Conservation (phyloP, 2,113 vertebrate species). For the Heterocephalus glaber region DNA sequence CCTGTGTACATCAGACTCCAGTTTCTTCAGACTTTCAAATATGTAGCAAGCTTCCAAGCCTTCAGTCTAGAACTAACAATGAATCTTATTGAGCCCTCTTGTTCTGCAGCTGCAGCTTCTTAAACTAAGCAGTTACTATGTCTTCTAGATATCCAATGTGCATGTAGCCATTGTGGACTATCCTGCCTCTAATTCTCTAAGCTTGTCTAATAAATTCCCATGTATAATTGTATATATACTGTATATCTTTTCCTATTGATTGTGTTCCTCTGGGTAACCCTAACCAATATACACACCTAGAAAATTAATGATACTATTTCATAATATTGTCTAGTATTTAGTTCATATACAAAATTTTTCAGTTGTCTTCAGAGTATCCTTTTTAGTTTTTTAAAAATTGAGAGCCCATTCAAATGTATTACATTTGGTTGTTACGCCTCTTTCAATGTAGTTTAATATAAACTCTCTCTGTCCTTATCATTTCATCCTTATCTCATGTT, state of each 20-base stretch:
- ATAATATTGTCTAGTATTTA: conserved; percentile 39
- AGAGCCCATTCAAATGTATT: conserved; percentile 3
- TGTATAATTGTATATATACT: neutral
- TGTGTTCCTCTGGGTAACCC: neutral
- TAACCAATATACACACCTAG: neutral
- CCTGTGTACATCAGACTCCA: neutral
- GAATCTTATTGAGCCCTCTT: neutral
- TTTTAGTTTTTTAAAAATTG: neutral
- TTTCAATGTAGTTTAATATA: neutral
- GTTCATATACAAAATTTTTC: conserved; percentile 22
- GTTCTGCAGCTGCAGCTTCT: neutral
- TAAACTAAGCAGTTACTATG: neutral
- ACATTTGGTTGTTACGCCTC: neutral
- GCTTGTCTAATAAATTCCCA: neutral
- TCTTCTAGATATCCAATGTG: neutral
- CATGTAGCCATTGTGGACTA: neutral
- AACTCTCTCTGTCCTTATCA: neutral
- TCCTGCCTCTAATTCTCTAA: neutral
- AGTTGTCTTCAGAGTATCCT: neutral
- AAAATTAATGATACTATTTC: conserved; percentile 30
- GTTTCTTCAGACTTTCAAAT: neutral
- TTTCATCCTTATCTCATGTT: neutral
- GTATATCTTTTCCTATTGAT: neutral
- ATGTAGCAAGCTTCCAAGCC: neutral
- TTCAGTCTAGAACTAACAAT: neutral